Conservation (phyloP, 2,113 vertebrate species). For the Microtus pennsylvanicus region DNA sequence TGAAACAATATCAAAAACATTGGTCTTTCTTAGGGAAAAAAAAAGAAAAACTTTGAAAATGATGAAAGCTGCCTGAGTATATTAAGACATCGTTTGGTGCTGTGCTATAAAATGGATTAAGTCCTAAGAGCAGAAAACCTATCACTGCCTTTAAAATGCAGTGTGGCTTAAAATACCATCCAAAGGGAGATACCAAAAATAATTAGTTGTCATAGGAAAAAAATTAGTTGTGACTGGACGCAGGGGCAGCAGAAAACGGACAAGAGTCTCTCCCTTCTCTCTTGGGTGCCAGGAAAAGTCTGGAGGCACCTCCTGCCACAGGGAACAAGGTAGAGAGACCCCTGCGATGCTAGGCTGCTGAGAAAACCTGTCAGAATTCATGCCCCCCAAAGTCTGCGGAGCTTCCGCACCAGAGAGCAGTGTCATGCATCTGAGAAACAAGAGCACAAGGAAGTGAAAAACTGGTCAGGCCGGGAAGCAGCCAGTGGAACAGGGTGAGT, state of each 20-base stretch:
- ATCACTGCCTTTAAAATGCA: not conserved
- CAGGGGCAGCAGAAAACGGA: not conserved
- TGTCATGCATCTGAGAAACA: not conserved
- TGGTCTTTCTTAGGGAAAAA: not conserved
- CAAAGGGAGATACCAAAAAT: slow-evolving; percentile 57
- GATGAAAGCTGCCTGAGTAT: slow-evolving; percentile 24
- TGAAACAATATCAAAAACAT: slow-evolving; percentile 5
- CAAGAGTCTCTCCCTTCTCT: not conserved
- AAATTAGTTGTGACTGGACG: not conserved
- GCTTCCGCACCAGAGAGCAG: not conserved
- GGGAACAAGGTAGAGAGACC: not conserved
- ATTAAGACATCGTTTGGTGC: slow-evolving; percentile 9
- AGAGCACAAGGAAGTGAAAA: not conserved
- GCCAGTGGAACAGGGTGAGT: not conserved
- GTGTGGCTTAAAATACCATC: not conserved
- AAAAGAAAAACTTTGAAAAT: slow-evolving; percentile 22
- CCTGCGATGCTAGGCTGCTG: rapidly evolving
- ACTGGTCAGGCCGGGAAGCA: not conserved
- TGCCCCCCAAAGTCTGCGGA: not conserved
- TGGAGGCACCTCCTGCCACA: not conserved
- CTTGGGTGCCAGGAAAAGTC: not conserved
- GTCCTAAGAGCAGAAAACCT: slow-evolving; percentile 20
- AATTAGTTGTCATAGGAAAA: not conserved
- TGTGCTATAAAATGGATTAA: slow-evolving; percentile 1
- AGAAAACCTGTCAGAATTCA: not conserved